A percentile compares a stretch with the other conserved stretches of the same genome.
These are phyloP conservation scores for Mesodorylaimus sp. DNA, from an alignment of 2,888 invertebrate genomes.

Conservation along the genomic window DNA sequence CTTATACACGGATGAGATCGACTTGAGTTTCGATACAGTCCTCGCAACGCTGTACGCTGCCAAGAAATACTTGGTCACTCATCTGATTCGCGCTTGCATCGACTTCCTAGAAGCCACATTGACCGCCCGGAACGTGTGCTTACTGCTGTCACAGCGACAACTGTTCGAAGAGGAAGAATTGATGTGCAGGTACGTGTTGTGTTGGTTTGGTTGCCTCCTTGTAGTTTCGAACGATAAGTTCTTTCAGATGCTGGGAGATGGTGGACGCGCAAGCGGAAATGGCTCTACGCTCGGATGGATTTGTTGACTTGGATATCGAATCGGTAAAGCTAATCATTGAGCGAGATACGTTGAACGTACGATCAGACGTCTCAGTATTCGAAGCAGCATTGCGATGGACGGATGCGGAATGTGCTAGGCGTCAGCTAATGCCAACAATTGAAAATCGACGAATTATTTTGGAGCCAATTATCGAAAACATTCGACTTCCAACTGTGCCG, in stretches of 20 bases:
- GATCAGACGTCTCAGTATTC: conserved; percentile 58
- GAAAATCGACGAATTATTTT: conserved; percentile 42
- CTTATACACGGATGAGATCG: conserved; percentile 88
- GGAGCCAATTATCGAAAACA: conserved; percentile 55
- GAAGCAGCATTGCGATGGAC: conserved; percentile 78
- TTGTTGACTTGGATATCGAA: conserved; percentile 80
- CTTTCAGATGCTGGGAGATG: conserved; percentile 67
- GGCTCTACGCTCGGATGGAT: conserved; percentile 82
- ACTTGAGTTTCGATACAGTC: conserved; percentile 80
- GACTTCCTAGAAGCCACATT: conserved; percentile 83
- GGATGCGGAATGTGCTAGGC: conserved; percentile 62
- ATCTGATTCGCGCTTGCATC: conserved; percentile 78
- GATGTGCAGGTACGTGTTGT: conserved; percentile 47
- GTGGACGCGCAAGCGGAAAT: conserved; percentile 93
- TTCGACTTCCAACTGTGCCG: conserved; percentile 81
- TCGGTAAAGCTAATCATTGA: conserved; percentile 75
- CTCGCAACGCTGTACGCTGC: conserved; percentile 81
- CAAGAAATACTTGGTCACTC: conserved; percentile 88
- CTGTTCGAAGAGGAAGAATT: conserved; percentile 89
- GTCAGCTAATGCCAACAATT: conserved; percentile 59
- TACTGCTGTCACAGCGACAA: conserved; percentile 78
- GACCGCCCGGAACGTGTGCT: conserved; percentile 84
- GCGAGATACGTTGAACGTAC: conserved; percentile 80
- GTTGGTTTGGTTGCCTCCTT: not conserved
- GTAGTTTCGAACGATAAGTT: not conserved